Percentiles rank a stretch among this genome's conserved stretches.
Conservation (phyloP, 92 coral and sea anemone genomes). For the Epizoanthus fatuus region DNA sequence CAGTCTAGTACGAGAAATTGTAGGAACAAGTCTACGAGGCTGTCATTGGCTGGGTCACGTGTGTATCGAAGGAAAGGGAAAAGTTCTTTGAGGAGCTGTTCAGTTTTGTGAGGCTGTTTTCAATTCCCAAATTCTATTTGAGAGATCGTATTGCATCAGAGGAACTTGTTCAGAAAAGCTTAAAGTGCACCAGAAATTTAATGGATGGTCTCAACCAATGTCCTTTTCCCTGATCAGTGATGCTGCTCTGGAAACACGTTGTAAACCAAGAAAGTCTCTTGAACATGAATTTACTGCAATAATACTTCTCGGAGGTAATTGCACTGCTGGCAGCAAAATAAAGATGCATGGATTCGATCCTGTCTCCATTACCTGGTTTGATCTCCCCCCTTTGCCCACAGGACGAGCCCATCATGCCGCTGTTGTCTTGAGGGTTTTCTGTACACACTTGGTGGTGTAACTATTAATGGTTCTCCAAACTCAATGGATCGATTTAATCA, state of each 20-base stretch:
- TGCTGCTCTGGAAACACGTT: not conserved
- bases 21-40: not conserved
- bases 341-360: not conserved
- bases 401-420: not conserved
- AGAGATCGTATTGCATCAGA: not conserved
- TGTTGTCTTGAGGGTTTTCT: not conserved
- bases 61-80: not conserved
- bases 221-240: not conserved
- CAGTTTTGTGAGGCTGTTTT: not conserved
- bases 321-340: not conserved
- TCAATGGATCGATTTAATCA: not conserved
- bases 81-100: not conserved
- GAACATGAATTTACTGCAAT: not conserved
- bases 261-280: not conserved
- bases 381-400: not conserved
- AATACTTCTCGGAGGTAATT: not conserved
- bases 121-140: not conserved
- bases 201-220: not conserved
- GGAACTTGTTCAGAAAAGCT: not conserved
- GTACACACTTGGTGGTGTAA: not conserved
- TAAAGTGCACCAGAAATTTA: not conserved
- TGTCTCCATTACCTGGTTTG: not conserved
- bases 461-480: not conserved
- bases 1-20: not conserved
- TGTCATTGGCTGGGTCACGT: not conserved